A percentile compares a stretch with the other conserved stretches of the same genome.
Conservation (phyloP, 2,797 vertebrate genomes). For the Monodelphis domestica region DNA sequence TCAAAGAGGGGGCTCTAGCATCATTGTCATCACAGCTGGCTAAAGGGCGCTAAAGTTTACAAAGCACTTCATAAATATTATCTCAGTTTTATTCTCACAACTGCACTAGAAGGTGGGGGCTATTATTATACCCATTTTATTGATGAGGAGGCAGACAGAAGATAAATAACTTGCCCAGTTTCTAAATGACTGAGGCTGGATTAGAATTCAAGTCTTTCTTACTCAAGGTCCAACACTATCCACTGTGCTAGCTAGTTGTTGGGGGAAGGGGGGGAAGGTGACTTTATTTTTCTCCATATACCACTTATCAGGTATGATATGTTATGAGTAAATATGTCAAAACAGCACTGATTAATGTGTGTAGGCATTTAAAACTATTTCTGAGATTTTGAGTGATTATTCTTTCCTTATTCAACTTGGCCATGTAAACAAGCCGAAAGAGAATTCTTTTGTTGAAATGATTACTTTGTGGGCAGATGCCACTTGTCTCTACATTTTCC, state of each 20-base stretch:
- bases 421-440: background rate
- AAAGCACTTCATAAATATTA: background rate
- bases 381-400: constrained; percentile 31
- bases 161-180: background rate
- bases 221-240: background rate
- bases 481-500: background rate
- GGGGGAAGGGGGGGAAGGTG: constrained; percentile 58
- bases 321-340: constrained; percentile 28
- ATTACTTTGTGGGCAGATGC: constrained; percentile 9
- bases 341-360: background rate
- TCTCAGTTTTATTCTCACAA: background rate
- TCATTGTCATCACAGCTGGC: background rate
- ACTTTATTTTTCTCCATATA: constrained; percentile 55
- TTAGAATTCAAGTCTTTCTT: background rate
- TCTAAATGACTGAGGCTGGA: background rate
- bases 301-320: constrained; percentile 48
- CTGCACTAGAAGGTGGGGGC: background rate
- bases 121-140: background rate
- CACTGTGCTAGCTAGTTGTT: constrained; percentile 14
- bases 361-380: background rate
- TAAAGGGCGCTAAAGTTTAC: background rate
- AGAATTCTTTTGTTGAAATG: constrained; percentile 57
- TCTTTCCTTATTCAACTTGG: constrained; percentile 17
- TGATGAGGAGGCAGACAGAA: background rate
- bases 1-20: background rate